These are phyloP conservation scores for Strix uralensis DNA, from an alignment of 2,113 vertebrate species.

Conservation along the genomic window DNA sequence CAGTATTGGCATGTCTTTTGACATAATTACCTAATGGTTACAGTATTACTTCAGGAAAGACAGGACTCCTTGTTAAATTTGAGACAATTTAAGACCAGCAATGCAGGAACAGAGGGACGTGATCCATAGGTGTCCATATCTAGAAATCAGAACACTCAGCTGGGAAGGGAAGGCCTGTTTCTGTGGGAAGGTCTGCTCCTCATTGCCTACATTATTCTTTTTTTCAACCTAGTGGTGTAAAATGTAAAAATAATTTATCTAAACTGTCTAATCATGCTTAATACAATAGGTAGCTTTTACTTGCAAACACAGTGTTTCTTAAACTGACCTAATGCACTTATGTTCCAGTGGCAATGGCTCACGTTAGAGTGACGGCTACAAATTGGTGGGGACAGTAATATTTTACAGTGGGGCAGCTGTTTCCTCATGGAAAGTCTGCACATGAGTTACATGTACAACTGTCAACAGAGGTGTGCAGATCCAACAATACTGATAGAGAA, in stretches of 20 bases:
- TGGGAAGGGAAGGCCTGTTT: not conserved
- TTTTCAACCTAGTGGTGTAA: not conserved
- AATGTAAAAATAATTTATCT: not conserved
- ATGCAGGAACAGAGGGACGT: not conserved
- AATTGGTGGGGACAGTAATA: not conserved
- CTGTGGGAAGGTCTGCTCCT: not conserved
- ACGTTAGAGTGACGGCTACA: accelerated
- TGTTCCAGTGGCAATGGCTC: not conserved
- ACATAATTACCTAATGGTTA: not conserved
- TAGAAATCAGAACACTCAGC: not conserved
- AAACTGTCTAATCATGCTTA: not conserved
- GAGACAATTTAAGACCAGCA: not conserved
- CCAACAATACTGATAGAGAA: not conserved
- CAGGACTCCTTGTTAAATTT: not conserved
- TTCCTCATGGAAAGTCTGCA: not conserved
- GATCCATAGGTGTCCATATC: not conserved
- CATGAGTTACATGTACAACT: not conserved
- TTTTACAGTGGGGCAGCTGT: not conserved
- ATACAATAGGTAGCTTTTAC: not conserved
- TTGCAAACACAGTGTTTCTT: not conserved
- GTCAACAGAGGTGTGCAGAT: not conserved
- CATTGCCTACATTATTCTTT: not conserved
- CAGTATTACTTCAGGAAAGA: not conserved
- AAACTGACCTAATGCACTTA: not conserved
- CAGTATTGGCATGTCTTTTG: not conserved